Base-by-base conservation (phyloP, 2,797 vertebrate species). In the Lutjanus campechanus region DNA sequence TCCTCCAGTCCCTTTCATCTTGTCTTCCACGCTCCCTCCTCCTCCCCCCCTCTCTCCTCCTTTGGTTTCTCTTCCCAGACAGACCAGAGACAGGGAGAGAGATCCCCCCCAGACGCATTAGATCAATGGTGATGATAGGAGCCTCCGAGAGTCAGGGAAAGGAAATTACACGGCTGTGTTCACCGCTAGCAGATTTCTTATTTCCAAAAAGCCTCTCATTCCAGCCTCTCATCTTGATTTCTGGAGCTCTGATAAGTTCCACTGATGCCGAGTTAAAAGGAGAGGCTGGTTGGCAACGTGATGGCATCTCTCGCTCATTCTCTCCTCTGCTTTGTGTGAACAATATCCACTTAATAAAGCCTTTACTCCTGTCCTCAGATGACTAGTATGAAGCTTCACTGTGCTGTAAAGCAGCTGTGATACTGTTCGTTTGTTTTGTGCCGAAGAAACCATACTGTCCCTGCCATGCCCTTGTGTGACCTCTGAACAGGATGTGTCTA, bases 121-220 rank as follows among this genome's bases (percentile, higher is more conserved):
- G 92, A 94, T 93, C 92, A 92, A 92, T 93, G 88, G 79, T 29
- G 1, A 60, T 75, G 92, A 94, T 95, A 93, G 87, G 81, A 87
- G 87, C 81, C 85, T 85, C 76, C 11, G 60, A 85, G 76, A 88
- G 88, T 69, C 80, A 69, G 80, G 29, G 83, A 86, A 83, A 93
- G 92, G 93, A 94, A 94, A 94, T 94, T 90, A 93, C 86, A 90
- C 66, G 47, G 85, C 88, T 73, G 72, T 3, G 78, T 65, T 85
- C 80, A 59, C 76, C 22, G 78, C 79, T 85, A 83, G 74, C 83
- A 79, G 56, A 86, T 85, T 87, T 89, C 80, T 87, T 82, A 81
- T 86, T 90, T 91, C 76, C 71, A 66, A 75, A 36, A 78, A 83
- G 79, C 76, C 73, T 84, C 83, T 85, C 70, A 50, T 67, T 81